Evolutionary conservation across 2,888 invertebrate genomes (phyloP), one percentile per base, ranked within the genome.

Genomic region (Pemphredon lugubris): DNA sequence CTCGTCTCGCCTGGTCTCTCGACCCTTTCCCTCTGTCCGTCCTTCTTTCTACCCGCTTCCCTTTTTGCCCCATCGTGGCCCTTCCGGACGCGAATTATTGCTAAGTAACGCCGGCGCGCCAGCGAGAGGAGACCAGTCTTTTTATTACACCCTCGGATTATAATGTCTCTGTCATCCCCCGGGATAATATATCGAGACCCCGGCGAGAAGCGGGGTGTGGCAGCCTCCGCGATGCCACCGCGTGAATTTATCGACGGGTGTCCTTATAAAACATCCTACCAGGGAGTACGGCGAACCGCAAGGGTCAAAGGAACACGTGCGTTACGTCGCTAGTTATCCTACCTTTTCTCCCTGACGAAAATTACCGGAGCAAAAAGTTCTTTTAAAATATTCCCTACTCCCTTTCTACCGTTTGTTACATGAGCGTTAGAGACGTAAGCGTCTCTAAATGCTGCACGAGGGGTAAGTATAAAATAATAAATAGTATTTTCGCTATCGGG

Each of bases 111-210:
- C 48, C 70, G 67, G 39, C 51, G 58, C 51, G 39, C 51, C 50
- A 45, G 37, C 48, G 23, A 40, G 47, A 60, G 42, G 42, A 61
- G 58, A 54, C 21, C 53, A 42, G 51, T 57, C 79, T 81, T 78
- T 83, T 77, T 78, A 78, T 77, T 73, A 70, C 65, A 74, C 63
- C 75, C 68, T 54, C 50, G 76, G 85, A 85, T 85, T 85, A 84
- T 84, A 86, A 86, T 78, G 86, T 86, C 85, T 84, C 78, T 80
- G 86, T 86, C 86, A 85, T 86, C 77, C 83, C 80, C 57, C 64
- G 45, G 74, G 74, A 78, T 83, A 84, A 84, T 86, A 84, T 86
- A 86, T 86, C 75, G 84, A 74, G 67, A 26, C 63, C n/a, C n/a
- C n/a, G n/a, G n/a, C 54, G 14, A 34, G 73, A 59, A 66, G 55